Conservation (phyloP, 2,113 vertebrate genomes). For the Protobothrops mucrosquamatus region DNA sequence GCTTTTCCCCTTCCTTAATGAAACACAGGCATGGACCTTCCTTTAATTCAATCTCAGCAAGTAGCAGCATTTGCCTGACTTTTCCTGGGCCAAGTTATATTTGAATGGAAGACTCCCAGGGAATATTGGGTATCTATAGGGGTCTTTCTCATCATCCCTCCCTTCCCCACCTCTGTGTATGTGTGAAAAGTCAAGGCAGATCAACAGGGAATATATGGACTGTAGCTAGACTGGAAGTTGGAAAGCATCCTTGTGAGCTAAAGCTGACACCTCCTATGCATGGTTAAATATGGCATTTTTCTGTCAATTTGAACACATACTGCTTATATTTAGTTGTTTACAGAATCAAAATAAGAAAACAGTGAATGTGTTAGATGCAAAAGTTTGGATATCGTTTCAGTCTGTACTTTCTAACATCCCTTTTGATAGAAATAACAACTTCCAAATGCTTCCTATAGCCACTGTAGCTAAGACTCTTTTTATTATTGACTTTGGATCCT, state of each 20-base stretch:
- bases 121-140: too few species aligned
- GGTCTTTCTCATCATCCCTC: rapidly evolving
- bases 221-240: neutral
- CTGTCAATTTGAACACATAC: neutral
- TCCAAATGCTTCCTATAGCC: neutral
- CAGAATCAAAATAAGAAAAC: neutral
- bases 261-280: neutral
- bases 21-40: neutral
- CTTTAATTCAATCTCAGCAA: neutral
- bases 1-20: neutral
- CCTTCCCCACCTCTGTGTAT: neutral
- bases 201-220: neutral
- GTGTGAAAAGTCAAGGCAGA: neutral
- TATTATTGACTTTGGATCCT: neutral
- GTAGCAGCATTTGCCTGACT: neutral
- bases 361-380: neutral
- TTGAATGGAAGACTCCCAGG: too few species aligned
- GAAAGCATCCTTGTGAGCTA: neutral
- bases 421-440: neutral
- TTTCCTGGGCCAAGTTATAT: too few species aligned
- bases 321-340: neutral
- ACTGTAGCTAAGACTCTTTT: neutral
- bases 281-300: neutral
- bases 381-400: neutral
- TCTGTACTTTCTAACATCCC: neutral